These are phyloP conservation scores for Planococcus citri DNA, from an alignment of 1,140 invertebrate genomes.

Conservation along the genomic window DNA sequence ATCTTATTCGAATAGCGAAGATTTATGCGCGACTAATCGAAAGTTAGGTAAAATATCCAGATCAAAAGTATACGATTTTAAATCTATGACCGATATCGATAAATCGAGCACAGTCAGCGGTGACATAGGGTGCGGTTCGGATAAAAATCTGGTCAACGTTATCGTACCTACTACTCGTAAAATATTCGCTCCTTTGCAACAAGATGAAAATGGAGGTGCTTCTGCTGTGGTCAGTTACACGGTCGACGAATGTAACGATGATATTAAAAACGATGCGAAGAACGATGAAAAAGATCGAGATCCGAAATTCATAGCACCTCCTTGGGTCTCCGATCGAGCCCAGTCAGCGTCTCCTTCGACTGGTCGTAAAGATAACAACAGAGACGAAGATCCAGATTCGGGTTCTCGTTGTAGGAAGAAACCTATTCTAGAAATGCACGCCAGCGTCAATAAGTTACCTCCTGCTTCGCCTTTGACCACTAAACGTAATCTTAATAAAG, in stretches of 20 bases:
- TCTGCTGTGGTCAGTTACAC: conserved; percentile 29
- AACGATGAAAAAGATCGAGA: neutral
- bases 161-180: conserved; percentile 64
- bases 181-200: conserved; percentile 54
- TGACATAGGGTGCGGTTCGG: too few relatives aligned
- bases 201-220: conserved; percentile 39
- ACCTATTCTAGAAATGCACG: neutral
- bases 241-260: conserved; percentile 25
- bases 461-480: conserved; percentile 25
- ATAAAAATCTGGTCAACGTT: conserved; percentile 35
- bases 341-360: neutral
- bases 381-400: conserved; percentile 34
- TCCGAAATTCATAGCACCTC: too few relatives aligned
- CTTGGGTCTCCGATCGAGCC: conserved; percentile 25
- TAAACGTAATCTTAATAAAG: conserved; percentile 35
- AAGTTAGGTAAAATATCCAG: neutral
- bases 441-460: conserved; percentile 23
- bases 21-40: neutral
- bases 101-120: neutral
- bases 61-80: conserved; percentile 8
- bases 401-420: conserved; percentile 21
- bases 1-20: neutral
- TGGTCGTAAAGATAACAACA: conserved; percentile 36
- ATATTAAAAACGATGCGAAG: neutral
- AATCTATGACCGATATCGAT: neutral